Base-by-base conservation (phyloP, 37 sponge, comb jelly and placozoan genomes). In the Aplysina aerophoba region DNA sequence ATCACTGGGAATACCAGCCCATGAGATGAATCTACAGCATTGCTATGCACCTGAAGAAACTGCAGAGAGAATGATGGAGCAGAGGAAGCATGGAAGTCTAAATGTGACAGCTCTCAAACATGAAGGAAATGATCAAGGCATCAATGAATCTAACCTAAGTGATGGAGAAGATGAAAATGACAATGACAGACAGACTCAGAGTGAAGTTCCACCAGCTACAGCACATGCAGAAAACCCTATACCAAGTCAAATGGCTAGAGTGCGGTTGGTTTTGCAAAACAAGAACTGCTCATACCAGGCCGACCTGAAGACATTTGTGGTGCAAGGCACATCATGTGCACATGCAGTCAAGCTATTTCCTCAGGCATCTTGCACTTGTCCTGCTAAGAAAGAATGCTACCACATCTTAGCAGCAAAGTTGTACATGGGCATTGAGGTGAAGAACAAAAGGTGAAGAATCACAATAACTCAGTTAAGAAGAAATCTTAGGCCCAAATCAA, bases 21-120 rank as follows among this genome's bases (percentile, higher is more conserved):
- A 65, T 65, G 22, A 65, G 11, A 65, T 65, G 66, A 30, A 65
- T n/a, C 27, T 65, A 30, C 66, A 20, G 22, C 66, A 65, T 16
- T 65, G 66, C 66, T 65, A 20, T 16, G 22, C 66, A 30, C 66
- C 66, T 65, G 66, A 65, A 30, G 66, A 65, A 65, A 65, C 27
- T 65, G 66, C 22, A 20, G 19, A 65, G 22, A 65, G 22, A 30
- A 20, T 65, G 66, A 20, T 8, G 66, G 66, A 65, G 66, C 19
- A 65, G 22, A 65, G 66, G 66, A 20, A 30, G 11, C 19, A 65
- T 20, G 66, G 22, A 11, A 8, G 11, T 20, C 19, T 65, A 30
- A 65, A 8, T 16, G 66, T 30, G 13, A 8, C 27, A 16, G 66
- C 13, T 30, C 19, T 65, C 13, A 16, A 65, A 20, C 6, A 16